Base-by-base conservation (phyloP, 2,888 invertebrate genomes). In the Plutella xylostella region DNA sequence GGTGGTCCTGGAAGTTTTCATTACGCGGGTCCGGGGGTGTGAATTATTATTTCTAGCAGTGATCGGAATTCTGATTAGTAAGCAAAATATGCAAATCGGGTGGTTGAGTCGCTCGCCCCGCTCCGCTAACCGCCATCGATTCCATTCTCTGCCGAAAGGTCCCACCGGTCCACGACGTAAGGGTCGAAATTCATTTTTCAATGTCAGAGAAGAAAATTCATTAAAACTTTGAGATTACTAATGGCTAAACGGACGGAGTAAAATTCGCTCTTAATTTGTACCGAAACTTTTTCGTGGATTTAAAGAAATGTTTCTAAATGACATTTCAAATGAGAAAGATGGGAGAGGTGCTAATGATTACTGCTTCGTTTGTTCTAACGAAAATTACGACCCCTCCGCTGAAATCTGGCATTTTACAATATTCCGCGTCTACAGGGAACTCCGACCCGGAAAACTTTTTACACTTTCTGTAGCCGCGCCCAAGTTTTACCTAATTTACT, bases 201-300 rank as follows among this genome's bases (percentile, higher is more conserved):
- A 79, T 76, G 83, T 83, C 82, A 74, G 65, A 70, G 72, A 76
- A 75, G 74, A 76, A 83, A 83, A 82, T 83, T 83, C 83, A 83
- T 83, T 83, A 83, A 72, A 83, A 83, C 74, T 83, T 77, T 72
- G 78, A 77, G 79, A 82, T 82, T 83, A 79, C 82, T 79, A 78
- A 83, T 82, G 78, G 77, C 76, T 74, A 75, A 82, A 74, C 75
- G 78, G 80, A 75, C 75, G 76, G 68, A 79, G 80, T 76, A 67
- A 78, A 80, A 80, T 79, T 82, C 70, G 70, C 79, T 82, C 79
- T 80, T 80, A 83, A 83, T 82, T 83, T 82, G 80, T 73, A 75
- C 72, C 52, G 57, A 78, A 83, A 82, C 68, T 79, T 83, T 66
- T 83, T 80, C 68, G 61, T 60, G 61, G 72, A 77, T 71, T 76